Evolutionary conservation across 1,140 invertebrate genomes (phyloP).

Genomic region (Calliopsis andreniformis): DNA sequence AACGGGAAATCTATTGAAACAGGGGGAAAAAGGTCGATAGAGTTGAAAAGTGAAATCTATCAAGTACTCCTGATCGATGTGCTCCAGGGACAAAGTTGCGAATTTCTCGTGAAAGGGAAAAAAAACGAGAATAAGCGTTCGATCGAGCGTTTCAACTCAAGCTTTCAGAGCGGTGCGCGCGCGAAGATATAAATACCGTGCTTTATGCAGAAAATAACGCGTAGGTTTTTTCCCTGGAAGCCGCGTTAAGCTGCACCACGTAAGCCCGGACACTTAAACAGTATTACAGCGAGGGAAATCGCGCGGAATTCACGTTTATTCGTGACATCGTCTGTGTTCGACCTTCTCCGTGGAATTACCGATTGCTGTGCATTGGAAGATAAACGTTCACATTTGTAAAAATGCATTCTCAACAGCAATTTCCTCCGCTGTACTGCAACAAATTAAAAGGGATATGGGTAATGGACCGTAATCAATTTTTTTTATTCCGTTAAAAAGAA

Average conservation of each 20-base stretch:
- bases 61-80: too few relatives aligned
- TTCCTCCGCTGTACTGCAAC: too few relatives aligned
- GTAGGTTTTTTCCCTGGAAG: not conserved
- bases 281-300: constrained; percentile 9
- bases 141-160: constrained; percentile 13
- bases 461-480: too few relatives aligned
- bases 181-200: constrained; percentile 36
- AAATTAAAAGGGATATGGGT: too few relatives aligned
- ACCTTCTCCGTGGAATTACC: not conserved
- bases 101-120: not conserved
- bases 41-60: too few relatives aligned
- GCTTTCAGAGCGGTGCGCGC: constrained; percentile 26
- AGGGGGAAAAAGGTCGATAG: too few relatives aligned
- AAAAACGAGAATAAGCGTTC: constrained; percentile 3
- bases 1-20: too few relatives aligned
- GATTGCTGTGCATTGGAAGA: not conserved
- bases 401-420: too few relatives aligned
- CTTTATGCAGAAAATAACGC: constrained; percentile 35
- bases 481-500: not conserved
- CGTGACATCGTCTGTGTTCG: not conserved
- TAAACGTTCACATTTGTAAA: not conserved
- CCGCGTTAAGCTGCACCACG: constrained; percentile 1
- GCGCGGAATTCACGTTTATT: not conserved
- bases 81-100: not conserved
- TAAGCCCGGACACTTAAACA: constrained; percentile 1